Base-by-base conservation (phyloP, 2,797 vertebrate species). In the Nyctalus aviator region DNA sequence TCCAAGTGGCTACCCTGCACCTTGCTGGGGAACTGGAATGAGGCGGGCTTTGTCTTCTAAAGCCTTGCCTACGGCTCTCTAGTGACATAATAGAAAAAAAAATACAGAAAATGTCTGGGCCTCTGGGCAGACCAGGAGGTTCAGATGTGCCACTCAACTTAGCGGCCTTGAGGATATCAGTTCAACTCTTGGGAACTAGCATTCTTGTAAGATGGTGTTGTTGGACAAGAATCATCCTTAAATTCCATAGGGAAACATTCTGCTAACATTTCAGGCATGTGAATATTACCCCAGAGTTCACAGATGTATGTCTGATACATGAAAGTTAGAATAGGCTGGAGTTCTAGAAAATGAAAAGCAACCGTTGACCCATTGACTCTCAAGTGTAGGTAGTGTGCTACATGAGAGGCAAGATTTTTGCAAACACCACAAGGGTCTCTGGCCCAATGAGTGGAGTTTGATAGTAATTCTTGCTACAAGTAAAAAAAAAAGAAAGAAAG, bases 181-280 rank as follows among this genome's bases (percentile, higher is more conserved):
- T 21, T 68, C 69, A 62, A n/a, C 20, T 75, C 44, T 21, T 27
- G 30, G 32, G 69, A 48, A 8, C 20, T 44, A 30, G 37, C 7
- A 48, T 88, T 91, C 48, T 46, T 82, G 27, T 20, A 50, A 64
- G 35, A 46, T 41, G n/a, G 12, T 57, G 6, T 21, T 4, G 0
- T 32, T n/a, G 57, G n/a, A 41, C 2, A 18, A 55, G 32, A 35
- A 76, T 25, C n/a, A 53, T 0, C 37, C n/a, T 18, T 76, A 41
- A 62, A 32, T 62, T 55, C 35, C 35, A 25, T 3, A 44, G 48
- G 35, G 27, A 88, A 81, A 37, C 73, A 27, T 59, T 59, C 27
- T 25, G 50, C 46, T 76, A 8, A 48, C 0, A 0, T 35, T 59
- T 69, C 18, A 10, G 2, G 1, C 6, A 1, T 18, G 46, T 27